These are phyloP conservation scores for Nebria salina DNA, from an alignment of 2,888 invertebrate genomes.

Conservation along the genomic window DNA sequence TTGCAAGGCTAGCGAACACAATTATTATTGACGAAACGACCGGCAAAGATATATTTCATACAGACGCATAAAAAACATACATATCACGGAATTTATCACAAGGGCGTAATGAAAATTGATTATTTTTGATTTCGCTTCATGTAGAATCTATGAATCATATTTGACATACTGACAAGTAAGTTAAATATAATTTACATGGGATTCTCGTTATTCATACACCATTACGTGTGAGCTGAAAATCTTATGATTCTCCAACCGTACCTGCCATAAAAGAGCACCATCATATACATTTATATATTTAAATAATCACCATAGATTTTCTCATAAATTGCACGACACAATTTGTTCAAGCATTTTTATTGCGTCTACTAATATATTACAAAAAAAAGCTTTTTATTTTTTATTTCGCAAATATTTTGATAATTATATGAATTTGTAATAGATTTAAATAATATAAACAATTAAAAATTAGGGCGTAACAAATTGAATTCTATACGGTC, in stretches of 20 bases:
- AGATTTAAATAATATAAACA: too few relatives aligned
- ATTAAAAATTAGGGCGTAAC: neutral
- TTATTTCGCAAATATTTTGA: too few relatives aligned
- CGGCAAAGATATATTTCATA: constrained; percentile 30
- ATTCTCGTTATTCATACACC: neutral
- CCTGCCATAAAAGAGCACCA: too few relatives aligned
- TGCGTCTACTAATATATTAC: too few relatives aligned
- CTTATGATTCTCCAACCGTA: too few relatives aligned
- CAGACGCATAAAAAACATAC: neutral
- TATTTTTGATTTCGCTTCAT: neutral
- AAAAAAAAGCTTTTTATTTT: too few relatives aligned
- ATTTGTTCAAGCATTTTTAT: too few relatives aligned
- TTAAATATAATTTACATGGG: neutral
- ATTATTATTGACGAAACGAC: constrained; percentile 22
- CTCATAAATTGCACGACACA: too few relatives aligned
- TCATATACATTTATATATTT: too few relatives aligned
- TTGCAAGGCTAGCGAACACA: neutral
- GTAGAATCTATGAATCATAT: neutral
- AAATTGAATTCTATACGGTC: neutral
- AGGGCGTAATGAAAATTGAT: neutral
- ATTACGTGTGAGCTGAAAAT: too few relatives aligned
- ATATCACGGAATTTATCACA: neutral
- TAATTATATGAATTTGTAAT: too few relatives aligned
- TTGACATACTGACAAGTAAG: neutral
- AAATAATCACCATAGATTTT: too few relatives aligned